Percentiles rank a stretch among this genome's conserved stretches.
Conservation (phyloP, 2,888 invertebrate species). For the Liposcelis brunnea region DNA sequence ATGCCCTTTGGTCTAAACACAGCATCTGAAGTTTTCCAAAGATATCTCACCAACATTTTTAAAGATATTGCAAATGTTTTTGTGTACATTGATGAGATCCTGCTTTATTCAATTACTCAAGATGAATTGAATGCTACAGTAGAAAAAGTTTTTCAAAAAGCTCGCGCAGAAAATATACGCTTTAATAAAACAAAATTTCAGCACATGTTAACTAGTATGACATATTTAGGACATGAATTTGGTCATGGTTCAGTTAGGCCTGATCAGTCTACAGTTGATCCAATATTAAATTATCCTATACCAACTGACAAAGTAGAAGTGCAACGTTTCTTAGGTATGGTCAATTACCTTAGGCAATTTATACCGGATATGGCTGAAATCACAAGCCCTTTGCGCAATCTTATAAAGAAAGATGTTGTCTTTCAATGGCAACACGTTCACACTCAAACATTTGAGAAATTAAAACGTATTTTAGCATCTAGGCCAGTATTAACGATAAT, state of each 20-base stretch:
- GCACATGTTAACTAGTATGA: too few species aligned
- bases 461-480: background rate
- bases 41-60: conserved; percentile 16
- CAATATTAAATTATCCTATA: background rate
- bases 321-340: background rate
- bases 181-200: too few species aligned
- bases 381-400: background rate
- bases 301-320: background rate
- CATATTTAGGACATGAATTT: background rate
- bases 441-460: background rate
- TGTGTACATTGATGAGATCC: conserved; percentile 18
- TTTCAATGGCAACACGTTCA: background rate
- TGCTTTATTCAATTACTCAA: too few species aligned
- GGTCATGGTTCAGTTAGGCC: background rate
- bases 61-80: conserved; percentile 15
- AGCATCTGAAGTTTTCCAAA: conserved; percentile 22
- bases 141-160: too few species aligned
- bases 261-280: background rate
- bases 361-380: background rate
- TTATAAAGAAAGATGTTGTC: background rate
- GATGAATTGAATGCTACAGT: too few species aligned
- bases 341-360: background rate
- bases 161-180: too few species aligned
- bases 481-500: background rate
- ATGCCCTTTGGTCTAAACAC: conserved; percentile 26